A percentile compares a stretch with the other conserved stretches of the same genome.
These are phyloP conservation scores for Columba guinea DNA, from an alignment of 2,797 vertebrate genomes.

Conservation along the genomic window DNA sequence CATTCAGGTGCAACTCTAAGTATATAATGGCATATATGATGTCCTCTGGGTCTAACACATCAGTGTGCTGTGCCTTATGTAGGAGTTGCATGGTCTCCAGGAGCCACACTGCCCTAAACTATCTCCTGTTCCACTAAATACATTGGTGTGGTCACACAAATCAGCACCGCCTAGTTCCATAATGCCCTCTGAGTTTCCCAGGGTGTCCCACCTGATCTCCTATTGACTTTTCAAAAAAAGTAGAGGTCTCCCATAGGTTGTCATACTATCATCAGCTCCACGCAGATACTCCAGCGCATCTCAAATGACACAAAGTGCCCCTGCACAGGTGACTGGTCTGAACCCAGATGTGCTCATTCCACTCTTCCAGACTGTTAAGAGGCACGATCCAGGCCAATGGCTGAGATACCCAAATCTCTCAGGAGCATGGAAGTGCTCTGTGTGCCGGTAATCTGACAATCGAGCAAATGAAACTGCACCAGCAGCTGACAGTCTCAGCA, in stretches of 20 bases:
- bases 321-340: not conserved
- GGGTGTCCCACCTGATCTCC: not conserved
- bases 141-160: not conserved
- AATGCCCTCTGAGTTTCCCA: not conserved
- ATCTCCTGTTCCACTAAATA: not conserved
- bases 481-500: not conserved
- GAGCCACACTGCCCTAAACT: not conserved
- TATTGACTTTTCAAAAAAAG: not conserved
- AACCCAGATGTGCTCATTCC: not conserved
- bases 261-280: not conserved
- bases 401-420: not conserved
- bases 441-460: not conserved
- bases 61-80: fast-evolving
- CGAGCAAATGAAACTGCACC: not conserved
- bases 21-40: too few relatives aligned
- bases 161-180: not conserved
- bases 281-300: not conserved
- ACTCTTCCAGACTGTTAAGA: not conserved
- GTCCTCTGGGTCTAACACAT: not conserved
- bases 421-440: not conserved
- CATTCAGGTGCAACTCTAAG: not conserved
- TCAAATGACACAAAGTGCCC: not conserved
- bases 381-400: not conserved
- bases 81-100: not conserved
- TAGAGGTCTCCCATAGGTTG: not conserved